Conservation (phyloP, 2,113 vertebrate genomes). For the Monopterus albus region DNA sequence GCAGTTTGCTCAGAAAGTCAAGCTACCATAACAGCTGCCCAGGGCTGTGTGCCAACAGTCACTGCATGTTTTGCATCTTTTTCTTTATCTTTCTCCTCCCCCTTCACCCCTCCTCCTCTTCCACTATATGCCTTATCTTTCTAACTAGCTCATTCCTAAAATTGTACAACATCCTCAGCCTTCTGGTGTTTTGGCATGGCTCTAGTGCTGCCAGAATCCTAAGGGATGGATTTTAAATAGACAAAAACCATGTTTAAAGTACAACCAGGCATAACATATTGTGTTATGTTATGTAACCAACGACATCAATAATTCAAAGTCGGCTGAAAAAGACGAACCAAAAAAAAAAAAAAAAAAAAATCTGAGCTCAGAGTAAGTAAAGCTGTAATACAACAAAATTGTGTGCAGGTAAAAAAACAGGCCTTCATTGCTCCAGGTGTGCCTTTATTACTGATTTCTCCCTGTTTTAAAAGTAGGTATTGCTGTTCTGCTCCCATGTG, state of each 20-base stretch:
- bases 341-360: neutral
- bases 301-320: constrained; percentile 11
- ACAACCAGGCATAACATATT: neutral
- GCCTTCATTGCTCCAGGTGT: neutral
- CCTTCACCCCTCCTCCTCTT: constrained; percentile 11
- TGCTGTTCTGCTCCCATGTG: constrained; percentile 24
- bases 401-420: neutral
- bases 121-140: constrained; percentile 44
- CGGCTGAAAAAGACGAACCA: too few relatives aligned
- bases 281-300: constrained; percentile 8
- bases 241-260: constrained; percentile 51
- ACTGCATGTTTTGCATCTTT: constrained; percentile 34
- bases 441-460: neutral
- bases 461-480: neutral
- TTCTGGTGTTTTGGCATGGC: constrained; percentile 22
- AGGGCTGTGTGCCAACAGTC: constrained; percentile 36
- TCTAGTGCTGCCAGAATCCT: constrained; percentile 16
- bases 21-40: constrained; percentile 44
- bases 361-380: constrained; percentile 9
- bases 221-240: constrained; percentile 18
- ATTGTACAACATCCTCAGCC: constrained; percentile 36
- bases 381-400: neutral
- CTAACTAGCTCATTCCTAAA: constrained; percentile 28
- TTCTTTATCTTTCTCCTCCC: constrained; percentile 42
- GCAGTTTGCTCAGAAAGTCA: constrained; percentile 42